Evolutionary conservation across 2,888 invertebrate species (phyloP), one percentile per base, ranked within the genome.

Genomic region (Drosophila borealis): DNA sequence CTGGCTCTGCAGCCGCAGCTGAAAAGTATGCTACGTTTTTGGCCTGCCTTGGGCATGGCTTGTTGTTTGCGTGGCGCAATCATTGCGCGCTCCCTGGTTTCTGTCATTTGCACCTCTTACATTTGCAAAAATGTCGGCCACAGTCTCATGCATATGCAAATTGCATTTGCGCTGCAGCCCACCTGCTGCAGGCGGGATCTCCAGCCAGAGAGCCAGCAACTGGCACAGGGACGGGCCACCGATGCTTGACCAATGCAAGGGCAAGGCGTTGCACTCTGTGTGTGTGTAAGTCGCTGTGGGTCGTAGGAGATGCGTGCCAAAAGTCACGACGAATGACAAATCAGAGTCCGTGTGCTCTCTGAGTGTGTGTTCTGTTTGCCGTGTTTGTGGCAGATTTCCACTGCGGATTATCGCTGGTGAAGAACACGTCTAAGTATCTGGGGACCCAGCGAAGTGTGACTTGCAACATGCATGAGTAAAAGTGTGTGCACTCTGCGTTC

Each of bases 91-190:
- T 64, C 68, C 80, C 78, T 68, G 85, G 89, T 72, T 67, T 71
- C 89, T 85, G 83, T 89, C 83, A 89, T 83, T 83, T 83, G 83
- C 83, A 83, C 89, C 83, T 83, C 89, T 89, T 83, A 83, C 88
- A 85, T 71, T 75, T 83, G 88, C 89, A 85, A 89, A 83, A 83
- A 89, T 83, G 83, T 85, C 88, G 80, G 75, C 86, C 84, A 86
- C 89, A 86, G 74, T 60, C 88, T 84, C 89, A 84, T 84, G 84
- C 84, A 89, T 84, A 84, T 84, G 84, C 90, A 84, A 84, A 84
- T 83, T 83, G 83, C 87, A 83, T 89, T 88, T 89, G 72, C 74
- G 44, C 51, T 54, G 67, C 9, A 8, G 4, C 14, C 33, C 33
- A 37, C 11, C 19, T 25, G 46, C 29, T 44, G 64, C 68, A 54